Conservation (phyloP, 2,797 vertebrate species). For the Poeciliopsis presidionis region DNA sequence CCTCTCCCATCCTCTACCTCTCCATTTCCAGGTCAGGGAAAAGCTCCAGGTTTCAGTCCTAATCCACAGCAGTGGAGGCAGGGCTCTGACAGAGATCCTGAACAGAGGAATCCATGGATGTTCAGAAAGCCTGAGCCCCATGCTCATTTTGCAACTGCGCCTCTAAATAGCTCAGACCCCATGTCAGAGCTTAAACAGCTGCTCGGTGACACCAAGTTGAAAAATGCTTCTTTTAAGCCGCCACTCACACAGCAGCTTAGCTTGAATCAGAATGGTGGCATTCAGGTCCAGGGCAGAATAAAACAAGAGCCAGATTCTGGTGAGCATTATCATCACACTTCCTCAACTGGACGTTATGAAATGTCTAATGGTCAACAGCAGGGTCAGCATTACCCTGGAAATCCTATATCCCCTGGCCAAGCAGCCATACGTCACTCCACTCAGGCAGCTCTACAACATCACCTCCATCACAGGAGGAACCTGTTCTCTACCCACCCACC, state of each 20-base stretch:
- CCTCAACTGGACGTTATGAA: constrained; percentile 71
- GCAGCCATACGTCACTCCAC: constrained; percentile 87
- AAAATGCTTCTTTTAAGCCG: constrained; percentile 85
- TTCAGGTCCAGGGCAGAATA: constrained; percentile 66
- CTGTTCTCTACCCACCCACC: constrained; percentile 86
- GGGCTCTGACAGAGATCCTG: constrained; percentile 60
- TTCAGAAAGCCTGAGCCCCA: constrained; percentile 74
- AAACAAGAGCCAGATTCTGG: constrained; percentile 79
- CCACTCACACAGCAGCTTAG: constrained; percentile 76
- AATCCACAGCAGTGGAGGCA: constrained; percentile 73
- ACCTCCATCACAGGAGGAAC: constrained; percentile 95
- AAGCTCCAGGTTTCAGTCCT: constrained; percentile 68
- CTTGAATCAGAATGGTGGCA: constrained; percentile 71
- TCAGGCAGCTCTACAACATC: constrained; percentile 94
- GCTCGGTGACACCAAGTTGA: constrained; percentile 87
- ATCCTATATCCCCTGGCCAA: constrained; percentile 74
- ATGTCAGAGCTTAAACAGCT: constrained; percentile 96
- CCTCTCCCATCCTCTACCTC: constrained; percentile 81
- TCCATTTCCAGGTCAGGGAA: constrained; percentile 75
- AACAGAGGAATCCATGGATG: constrained; percentile 79
- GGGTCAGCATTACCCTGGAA: constrained; percentile 63
- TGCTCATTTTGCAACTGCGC: constrained; percentile 63
- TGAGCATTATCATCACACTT: constrained; percentile 71
- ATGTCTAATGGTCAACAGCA: constrained; percentile 79
- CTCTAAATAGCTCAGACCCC: constrained; percentile 82